Conservation (phyloP, 2,888 invertebrate species). For the Drosophila peninsularis region DNA sequence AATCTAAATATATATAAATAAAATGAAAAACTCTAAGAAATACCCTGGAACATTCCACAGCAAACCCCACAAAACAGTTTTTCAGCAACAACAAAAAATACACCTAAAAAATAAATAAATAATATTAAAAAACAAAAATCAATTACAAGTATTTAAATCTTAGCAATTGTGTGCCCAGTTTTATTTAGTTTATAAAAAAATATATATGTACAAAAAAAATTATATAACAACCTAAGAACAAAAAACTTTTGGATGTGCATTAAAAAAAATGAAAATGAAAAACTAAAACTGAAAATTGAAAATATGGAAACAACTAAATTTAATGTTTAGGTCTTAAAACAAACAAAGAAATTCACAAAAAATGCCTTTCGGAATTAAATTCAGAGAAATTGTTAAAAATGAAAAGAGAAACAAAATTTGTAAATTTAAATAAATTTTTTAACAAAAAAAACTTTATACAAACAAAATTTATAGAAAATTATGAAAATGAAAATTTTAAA, state of each 20-base stretch:
- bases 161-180: conserved; percentile 80
- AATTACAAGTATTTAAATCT: conserved; percentile 35
- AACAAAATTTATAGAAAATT: conserved; percentile 51
- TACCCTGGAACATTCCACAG: conserved; percentile 68
- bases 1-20: conserved; percentile 38
- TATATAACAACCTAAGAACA: conserved; percentile 3
- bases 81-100: conserved; percentile 21
- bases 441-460: conserved; percentile 54
- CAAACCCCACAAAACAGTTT: conserved; percentile 36
- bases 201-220: conserved; percentile 53
- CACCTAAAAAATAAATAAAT: conserved; percentile 20
- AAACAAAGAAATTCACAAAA: conserved; percentile 71
- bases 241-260: conserved; percentile 61
- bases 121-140: conserved; percentile 27
- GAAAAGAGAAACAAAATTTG: conserved; percentile 42
- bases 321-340: conserved; percentile 78
- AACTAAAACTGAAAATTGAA: conserved; percentile 39
- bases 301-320: conserved; percentile 71
- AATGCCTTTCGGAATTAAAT: conserved; percentile 84
- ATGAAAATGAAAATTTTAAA: conserved; percentile 59
- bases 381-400: conserved; percentile 76
- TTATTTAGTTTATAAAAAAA: conserved; percentile 57
- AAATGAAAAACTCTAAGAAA: conserved; percentile 31
- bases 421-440: conserved; percentile 60
- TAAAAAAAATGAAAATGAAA: conserved; percentile 24